Evolutionary conservation across 2,797 vertebrate genomes (phyloP).

Genomic region (Luscinia megarhynchos): DNA sequence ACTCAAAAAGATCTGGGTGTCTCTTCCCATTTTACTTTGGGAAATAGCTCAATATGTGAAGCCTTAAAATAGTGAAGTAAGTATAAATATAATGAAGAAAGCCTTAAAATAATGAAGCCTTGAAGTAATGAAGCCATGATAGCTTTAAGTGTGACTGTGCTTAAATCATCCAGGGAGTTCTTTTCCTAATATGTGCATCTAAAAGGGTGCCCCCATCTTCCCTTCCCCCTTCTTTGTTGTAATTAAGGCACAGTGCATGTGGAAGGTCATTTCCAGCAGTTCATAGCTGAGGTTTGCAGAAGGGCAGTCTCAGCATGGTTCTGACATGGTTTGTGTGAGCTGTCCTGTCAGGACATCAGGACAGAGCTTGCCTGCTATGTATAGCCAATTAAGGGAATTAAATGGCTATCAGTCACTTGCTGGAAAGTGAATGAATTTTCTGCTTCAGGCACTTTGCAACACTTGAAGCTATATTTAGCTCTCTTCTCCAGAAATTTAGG

Average conservation of each 20-base stretch:
- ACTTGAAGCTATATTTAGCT: background rate
- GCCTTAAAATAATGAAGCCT: background rate
- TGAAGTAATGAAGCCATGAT: background rate
- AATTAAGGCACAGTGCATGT: background rate
- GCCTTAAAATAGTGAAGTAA: background rate
- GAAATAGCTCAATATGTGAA: background rate
- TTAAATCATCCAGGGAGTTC: background rate
- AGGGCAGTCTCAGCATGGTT: background rate
- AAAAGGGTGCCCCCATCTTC: background rate
- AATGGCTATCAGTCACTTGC: background rate
- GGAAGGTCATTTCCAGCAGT: background rate
- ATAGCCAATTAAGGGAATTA: constrained; percentile 9
- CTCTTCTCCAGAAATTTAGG: background rate
- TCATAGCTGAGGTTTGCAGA: background rate
- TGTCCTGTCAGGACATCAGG: background rate
- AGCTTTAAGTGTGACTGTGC: background rate
- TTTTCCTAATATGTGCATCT: background rate
- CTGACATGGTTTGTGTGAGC: background rate
- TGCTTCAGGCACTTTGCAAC: constrained; percentile 8
- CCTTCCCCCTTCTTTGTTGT: background rate
- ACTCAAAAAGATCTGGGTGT: background rate
- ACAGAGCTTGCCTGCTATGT: background rate
- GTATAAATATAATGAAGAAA: too few relatives aligned
- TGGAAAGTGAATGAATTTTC: background rate
- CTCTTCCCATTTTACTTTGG: background rate